Percentiles rank a stretch among this genome's conserved stretches.
Evolutionary conservation across 2,113 vertebrate species (phyloP).

Genomic region (Mystacornis crossleyi): DNA sequence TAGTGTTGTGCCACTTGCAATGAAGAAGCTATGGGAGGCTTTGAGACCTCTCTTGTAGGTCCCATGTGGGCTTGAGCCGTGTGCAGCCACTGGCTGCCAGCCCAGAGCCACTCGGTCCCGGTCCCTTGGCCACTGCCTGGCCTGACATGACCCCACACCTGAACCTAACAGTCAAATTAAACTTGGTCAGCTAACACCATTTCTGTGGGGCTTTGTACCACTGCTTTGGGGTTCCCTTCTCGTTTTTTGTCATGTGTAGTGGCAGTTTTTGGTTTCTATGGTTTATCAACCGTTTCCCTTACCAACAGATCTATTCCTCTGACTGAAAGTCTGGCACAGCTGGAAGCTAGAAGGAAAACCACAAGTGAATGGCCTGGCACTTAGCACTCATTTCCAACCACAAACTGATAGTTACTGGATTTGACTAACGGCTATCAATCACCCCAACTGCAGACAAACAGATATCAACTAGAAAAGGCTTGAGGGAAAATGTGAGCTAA

Average conservation of each 20-base stretch:
- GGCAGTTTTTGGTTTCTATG: slow-evolving; percentile 81
- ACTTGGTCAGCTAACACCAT: neutral
- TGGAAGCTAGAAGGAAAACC: slow-evolving; percentile 81
- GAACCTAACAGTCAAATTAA: neutral
- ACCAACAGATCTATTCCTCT: slow-evolving; percentile 76
- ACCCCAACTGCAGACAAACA: slow-evolving; percentile 72
- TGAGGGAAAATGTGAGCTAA: slow-evolving; percentile 34
- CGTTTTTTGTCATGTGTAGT: slow-evolving; percentile 46
- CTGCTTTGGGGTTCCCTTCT: slow-evolving; percentile 10
- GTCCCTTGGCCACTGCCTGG: neutral
- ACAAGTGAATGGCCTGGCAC: slow-evolving; percentile 78
- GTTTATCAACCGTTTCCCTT: slow-evolving; percentile 79
- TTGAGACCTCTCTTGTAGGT: neutral
- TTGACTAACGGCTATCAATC: slow-evolving; percentile 82
- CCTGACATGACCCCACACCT: neutral
- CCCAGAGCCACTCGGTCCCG: accelerated
- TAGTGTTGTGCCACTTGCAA: neutral
- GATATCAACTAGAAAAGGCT: slow-evolving; percentile 8
- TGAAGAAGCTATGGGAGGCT: neutral
- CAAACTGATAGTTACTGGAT: slow-evolving; percentile 78
- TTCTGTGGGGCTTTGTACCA: neutral
- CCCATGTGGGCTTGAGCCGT: neutral
- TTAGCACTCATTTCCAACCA: slow-evolving; percentile 78
- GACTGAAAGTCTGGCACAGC: slow-evolving; percentile 75
- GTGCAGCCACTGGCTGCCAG: neutral